Evolutionary conservation across 2,797 vertebrate species (phyloP), one percentile per base, ranked within the genome.

Genomic region (Liparis tanakae): DNA sequence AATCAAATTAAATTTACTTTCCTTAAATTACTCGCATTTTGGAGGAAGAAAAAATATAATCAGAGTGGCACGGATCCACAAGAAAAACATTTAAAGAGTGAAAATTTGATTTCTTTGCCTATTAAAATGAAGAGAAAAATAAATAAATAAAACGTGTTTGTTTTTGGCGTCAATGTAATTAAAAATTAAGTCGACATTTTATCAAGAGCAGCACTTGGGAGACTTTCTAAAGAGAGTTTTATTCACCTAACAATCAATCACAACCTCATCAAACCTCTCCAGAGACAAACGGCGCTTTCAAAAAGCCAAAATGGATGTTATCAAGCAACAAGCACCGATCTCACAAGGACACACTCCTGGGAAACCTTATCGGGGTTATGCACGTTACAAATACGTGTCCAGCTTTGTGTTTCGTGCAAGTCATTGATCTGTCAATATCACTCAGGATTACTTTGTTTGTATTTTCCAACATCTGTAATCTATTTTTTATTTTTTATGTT

Each of bases 191-290:
- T 33, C 1, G 17, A n/a, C 1, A 7, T 60, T 22, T 15, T 20
- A 34, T 33, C 34, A 41, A 50, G 8, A 36, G 15, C 3, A 41
- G 33, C 15, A 37, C 30, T 67, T 34, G 14, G 30, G 36, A 30
- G 3, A 60, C 10, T 60, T 61, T 17, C 17, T 2, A 43, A 36
- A 41, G 17, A 41, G 17, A 1, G 10, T 46, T 17, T 44, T 14
- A 56, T 46, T 67, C 50, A 70, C 60, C 54, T 18, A 80, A n/a
- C 2, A 58, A 13, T 43, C 17, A 36, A 8, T 59, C 15, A 41
- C 15, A 50, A 20, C 37, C 20, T 25, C 7, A 48, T 48, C 18
- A 17, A 46, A 17, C 17, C 15, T 18, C 54, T 44, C 5, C 6
- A 15, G 43, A 44, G 13, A 62, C 36, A 44, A 70, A 60, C 0